These are phyloP conservation scores for Emydura subglobosa DNA, from an alignment of 2,113 vertebrate genomes.

Conservation along the genomic window DNA sequence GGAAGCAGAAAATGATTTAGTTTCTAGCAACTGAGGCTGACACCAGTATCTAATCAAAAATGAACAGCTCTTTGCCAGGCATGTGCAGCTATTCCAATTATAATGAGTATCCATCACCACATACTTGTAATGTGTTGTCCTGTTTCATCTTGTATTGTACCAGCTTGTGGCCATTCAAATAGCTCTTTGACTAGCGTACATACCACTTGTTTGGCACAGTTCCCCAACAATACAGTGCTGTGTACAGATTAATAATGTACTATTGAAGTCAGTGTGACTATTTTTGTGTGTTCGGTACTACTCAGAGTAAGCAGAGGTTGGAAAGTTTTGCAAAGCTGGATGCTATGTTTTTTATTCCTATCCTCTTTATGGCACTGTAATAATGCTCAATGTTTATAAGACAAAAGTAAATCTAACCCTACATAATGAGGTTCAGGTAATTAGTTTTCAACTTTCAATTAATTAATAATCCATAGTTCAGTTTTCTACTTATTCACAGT, in stretches of 20 bases:
- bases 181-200: neutral
- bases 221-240: neutral
- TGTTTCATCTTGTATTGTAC: neutral
- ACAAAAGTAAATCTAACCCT: neutral
- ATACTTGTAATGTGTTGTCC: neutral
- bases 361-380: neutral
- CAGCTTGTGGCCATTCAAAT: neutral
- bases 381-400: neutral
- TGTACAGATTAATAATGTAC: neutral
- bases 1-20: neutral
- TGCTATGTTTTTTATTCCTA: neutral
- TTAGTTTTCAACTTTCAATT: neutral
- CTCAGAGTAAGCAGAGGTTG: neutral
- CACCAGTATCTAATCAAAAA: neutral
- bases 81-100: neutral
- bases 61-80: neutral
- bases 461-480: neutral
- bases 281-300: neutral
- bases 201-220: neutral
- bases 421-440: neutral
- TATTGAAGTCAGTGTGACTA: neutral
- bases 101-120: rapidly evolving
- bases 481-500: neutral
- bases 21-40: neutral
- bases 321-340: neutral